phyloP scores from a whole-genome alignment of 2,797 vertebrate genomes.

The Knipowitschia caucasica region DNA sequence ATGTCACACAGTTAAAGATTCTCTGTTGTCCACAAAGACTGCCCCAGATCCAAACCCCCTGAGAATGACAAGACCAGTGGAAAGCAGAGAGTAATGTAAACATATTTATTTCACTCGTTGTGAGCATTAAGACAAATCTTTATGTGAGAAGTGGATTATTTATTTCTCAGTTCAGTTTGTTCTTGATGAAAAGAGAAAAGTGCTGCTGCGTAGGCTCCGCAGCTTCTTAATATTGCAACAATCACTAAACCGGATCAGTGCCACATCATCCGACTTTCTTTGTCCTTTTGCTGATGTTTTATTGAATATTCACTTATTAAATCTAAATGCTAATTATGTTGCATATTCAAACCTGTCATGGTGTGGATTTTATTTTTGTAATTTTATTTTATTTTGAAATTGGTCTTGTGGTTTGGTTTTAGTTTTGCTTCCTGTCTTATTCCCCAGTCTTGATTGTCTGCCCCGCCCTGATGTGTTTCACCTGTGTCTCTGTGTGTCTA shows the following conservation, averaged over 20 bases:
- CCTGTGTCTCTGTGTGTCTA: too few species aligned
- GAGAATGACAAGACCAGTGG: too few species aligned
- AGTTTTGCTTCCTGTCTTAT: too few species aligned
- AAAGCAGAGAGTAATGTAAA: too few species aligned
- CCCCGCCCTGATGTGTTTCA: too few species aligned
- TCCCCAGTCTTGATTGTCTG: too few species aligned
- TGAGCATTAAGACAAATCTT: background rate
- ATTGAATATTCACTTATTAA: conserved; percentile 45
- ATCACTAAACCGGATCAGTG: background rate
- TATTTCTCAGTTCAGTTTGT: conserved; percentile 4
- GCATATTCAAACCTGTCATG: conserved; percentile 49
- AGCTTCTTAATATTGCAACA: conserved; percentile 1
- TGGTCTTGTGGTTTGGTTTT: too few species aligned
- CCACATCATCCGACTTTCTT: conserved; percentile 8
- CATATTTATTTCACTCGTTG: background rate
- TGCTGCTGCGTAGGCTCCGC: background rate
- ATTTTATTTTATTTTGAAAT: too few species aligned
- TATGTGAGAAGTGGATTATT: conserved; percentile 1
- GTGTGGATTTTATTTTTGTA: too few species aligned
- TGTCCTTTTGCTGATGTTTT: conserved; percentile 20
- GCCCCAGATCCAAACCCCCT: too few species aligned
- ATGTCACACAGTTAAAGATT: too few species aligned
- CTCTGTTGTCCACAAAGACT: too few species aligned
- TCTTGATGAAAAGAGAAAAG: conserved; percentile 5
- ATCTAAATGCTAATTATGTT: conserved; percentile 41